These are phyloP conservation scores for Gymnopithys bicolor DNA, from an alignment of 2,797 vertebrate species.

Conservation along the genomic window DNA sequence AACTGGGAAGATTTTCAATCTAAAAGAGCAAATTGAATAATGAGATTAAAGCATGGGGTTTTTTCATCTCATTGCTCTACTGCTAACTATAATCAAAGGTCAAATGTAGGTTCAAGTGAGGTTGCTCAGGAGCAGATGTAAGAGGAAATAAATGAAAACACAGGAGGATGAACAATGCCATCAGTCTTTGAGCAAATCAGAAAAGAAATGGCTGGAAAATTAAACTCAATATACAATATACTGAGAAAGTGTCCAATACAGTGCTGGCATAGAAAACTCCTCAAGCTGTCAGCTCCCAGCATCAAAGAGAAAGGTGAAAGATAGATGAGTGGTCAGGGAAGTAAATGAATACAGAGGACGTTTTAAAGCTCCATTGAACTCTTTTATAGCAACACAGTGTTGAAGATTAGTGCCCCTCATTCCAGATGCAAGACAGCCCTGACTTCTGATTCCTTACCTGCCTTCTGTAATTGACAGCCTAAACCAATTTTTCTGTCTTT, in stretches of 20 bases:
- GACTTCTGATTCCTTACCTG: slow-evolving; percentile 10
- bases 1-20: neutral
- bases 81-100: neutral
- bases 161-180: neutral
- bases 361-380: neutral
- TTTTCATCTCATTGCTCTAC: neutral
- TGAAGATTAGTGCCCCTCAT: neutral
- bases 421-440: neutral
- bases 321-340: neutral
- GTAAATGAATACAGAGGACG: neutral
- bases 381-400: neutral
- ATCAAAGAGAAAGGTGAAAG: neutral
- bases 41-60: neutral
- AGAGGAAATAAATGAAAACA: slow-evolving; percentile 12
- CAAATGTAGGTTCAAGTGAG: neutral
- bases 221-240: neutral
- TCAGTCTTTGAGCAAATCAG: neutral
- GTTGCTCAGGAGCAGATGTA: neutral
- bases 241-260: neutral
- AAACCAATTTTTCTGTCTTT: neutral
- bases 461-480: neutral
- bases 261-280: neutral
- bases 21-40: neutral
- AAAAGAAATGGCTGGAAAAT: slow-evolving; percentile 14
- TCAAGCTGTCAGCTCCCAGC: neutral